Evolutionary conservation across 2,888 invertebrate species (phyloP), one percentile per base, ranked within the genome.

Genomic region (Microplitis deprimator): DNA sequence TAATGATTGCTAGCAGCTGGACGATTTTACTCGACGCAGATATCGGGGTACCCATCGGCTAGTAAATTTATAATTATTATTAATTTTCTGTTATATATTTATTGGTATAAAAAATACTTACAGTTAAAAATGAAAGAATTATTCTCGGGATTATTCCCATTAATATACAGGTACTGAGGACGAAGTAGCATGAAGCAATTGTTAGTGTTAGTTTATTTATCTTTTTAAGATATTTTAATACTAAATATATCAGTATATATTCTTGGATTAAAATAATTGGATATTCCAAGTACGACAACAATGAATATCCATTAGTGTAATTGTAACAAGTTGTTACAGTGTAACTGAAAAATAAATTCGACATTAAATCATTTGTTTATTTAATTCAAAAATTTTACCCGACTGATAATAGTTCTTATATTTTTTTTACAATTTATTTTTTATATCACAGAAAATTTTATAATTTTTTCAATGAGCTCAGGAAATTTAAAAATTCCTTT

Each of bases 231-330:
- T 94, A 96, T 85, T 93, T 92, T 76, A 96, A 89, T 2, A 94
- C 94, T 75, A 94, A 92, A 85, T 92, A 94, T 81, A 96, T 92
- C 79, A 96, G 90, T 7, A 95, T 90, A 80, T 94, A 93, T 84
- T 96, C 94, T 91, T 96, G 96, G 1, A 93, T 72, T 77, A 96
- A 89, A 81, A 96, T 93, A 67, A 96, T 93, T 0, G 96, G 96
- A 89, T 96, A 96, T 86, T 97, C 97, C 92, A 96, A 89, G 85
- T 96, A 97, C 0, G 96, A 95, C 81, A 96, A 90, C 8, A 95
- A 82, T 10, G 94, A 92, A 87, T 96, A 96, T 10, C 91, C 91
- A 87, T 94, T 95, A 41, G 93, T 92, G 83, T 92, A 95, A 88
- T 96, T 96, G 90, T 97, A 97, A 39, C 95, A 93, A 75, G 95